Conservation (phyloP, 2,888 invertebrate species). For the Maniola hyperantus region DNA sequence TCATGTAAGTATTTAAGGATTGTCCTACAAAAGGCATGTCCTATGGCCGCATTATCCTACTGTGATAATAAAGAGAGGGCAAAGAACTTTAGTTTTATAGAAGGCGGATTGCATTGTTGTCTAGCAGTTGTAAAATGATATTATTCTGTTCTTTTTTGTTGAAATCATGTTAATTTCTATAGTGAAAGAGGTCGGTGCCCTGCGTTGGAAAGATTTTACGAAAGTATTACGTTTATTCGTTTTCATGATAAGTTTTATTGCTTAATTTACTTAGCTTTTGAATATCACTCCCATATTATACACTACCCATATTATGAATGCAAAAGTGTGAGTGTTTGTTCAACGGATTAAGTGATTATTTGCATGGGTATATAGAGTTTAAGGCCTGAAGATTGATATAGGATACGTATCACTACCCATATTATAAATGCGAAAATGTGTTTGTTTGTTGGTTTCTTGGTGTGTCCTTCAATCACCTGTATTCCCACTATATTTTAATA, state of each 20-base stretch:
- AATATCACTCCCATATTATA: too few relatives aligned
- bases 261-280: background rate
- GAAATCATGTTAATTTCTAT: slow-evolving; percentile 11
- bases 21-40: background rate
- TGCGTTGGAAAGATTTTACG: background rate
- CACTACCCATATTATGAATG: too few relatives aligned
- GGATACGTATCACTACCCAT: too few relatives aligned
- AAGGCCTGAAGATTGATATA: too few relatives aligned
- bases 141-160: slow-evolving; percentile 12
- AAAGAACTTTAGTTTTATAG: slow-evolving; percentile 32
- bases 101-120: slow-evolving; percentile 27
- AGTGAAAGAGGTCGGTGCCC: slow-evolving; percentile 1
- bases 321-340: too few relatives aligned
- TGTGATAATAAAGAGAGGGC: slow-evolving; percentile 28
- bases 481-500: too few relatives aligned
- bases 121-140: slow-evolving; percentile 32
- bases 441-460: too few relatives aligned
- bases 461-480: too few relatives aligned
- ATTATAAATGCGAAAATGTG: too few relatives aligned
- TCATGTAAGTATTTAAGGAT: too few relatives aligned
- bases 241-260: background rate
- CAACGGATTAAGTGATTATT: too few relatives aligned
- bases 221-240: background rate
- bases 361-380: too few relatives aligned
- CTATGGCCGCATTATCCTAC: background rate